Evolutionary conservation across 2,797 vertebrate species (phyloP), one percentile per base, ranked within the genome.

Genomic region (Myotis myotis): DNA sequence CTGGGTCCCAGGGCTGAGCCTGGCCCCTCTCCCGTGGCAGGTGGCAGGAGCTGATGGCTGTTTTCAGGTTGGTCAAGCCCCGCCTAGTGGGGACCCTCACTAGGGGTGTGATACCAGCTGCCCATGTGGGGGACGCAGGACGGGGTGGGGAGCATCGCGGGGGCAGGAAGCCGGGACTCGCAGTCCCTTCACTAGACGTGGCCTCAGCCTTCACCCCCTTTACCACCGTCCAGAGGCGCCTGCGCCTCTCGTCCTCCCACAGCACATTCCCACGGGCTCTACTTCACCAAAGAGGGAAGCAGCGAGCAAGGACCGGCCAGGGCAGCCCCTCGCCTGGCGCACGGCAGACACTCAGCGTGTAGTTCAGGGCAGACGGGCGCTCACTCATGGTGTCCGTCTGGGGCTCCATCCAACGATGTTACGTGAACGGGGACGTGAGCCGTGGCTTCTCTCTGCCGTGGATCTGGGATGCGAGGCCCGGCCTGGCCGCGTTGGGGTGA

Each of bases 381-480:
- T 91, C 2, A 36, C 85, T 96, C 96, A 97, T 97, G 96, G 94
- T 83, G 90, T 88, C 97, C 96, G 95, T 95, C 97, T 97, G 95
- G 97, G 98, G 97, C 95, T 97, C 95, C 44, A 93, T 97, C 97
- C 96, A 97, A 96, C 93, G 97, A 93, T 97, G 89, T 98, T 97
- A 97, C 93, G 95, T 71, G 97, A 97, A 98, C 95, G 86, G 91
- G 91, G 49, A 49, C 49, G 5, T 49, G 49, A 16, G 49, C 49
- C 15, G 15, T 49, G 49, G 49, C 49, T 49, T 16, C 49, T 49
- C 15, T 49, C 49, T 16, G 15, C 49, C 5, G 15, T 49, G 49
- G 49, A 93, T 96, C 85, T 80, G 71, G 93, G 80, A 88, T 90
- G 96, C 89, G 1, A 23, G 23, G 55, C 55, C 53, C 55, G 3